Conservation (phyloP, 2,888 invertebrate genomes). For the Drosophila formosana region DNA sequence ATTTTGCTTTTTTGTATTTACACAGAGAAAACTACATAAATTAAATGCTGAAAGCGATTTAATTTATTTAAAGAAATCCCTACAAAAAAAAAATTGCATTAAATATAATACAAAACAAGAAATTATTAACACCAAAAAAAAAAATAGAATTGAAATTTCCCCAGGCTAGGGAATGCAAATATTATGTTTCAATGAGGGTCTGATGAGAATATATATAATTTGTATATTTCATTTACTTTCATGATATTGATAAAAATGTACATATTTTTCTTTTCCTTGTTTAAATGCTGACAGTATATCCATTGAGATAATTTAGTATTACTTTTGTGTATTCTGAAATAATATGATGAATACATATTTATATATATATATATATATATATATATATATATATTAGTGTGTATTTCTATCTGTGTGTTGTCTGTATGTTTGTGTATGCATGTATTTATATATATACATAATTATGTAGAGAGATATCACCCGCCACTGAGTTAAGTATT, state of each 20-base stretch:
- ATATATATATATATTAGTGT: slow-evolving; percentile 18
- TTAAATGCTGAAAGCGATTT: slow-evolving; percentile 19
- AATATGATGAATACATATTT: slow-evolving; percentile 42
- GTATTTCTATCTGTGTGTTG: not conserved
- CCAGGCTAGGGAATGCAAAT: slow-evolving; percentile 3
- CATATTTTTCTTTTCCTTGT: slow-evolving; percentile 16
- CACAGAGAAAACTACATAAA: slow-evolving; percentile 40
- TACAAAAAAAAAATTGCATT: slow-evolving; percentile 20
- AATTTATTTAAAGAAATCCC: slow-evolving; percentile 16
- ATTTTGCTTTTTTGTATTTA: slow-evolving; percentile 47
- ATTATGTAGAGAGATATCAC: slow-evolving; percentile 68
- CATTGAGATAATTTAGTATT: slow-evolving; percentile 42
- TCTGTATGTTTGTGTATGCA: slow-evolving; percentile 22
- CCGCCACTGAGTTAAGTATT: slow-evolving; percentile 80
- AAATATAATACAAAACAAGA: slow-evolving; percentile 12
- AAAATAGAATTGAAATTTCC: not conserved
- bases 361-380: slow-evolving; percentile 18
- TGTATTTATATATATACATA: slow-evolving; percentile 32
- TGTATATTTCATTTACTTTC: slow-evolving; percentile 16
- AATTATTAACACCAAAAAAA: not conserved
- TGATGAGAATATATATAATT: slow-evolving; percentile 31
- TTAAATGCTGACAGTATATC: slow-evolving; percentile 51
- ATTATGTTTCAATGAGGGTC: slow-evolving; percentile 25
- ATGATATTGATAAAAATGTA: slow-evolving; percentile 32
- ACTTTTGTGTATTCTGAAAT: slow-evolving; percentile 39